Evolutionary conservation across 2,113 vertebrate species (phyloP), one percentile per base, ranked within the genome.

Genomic region (Halichoerus grypus): DNA sequence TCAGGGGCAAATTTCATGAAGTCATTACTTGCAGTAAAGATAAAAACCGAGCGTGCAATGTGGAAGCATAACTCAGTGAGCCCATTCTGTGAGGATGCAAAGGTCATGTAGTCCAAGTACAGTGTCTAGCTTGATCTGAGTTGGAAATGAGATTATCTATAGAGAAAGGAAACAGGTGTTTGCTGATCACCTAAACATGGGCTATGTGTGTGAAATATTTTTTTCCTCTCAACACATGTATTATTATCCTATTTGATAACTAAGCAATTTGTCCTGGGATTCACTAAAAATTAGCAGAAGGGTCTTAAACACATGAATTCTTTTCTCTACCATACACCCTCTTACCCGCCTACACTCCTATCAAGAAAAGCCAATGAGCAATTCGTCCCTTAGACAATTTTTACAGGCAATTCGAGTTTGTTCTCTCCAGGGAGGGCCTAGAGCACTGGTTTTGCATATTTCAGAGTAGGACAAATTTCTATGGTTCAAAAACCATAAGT

Each of bases 61-160:
- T 42, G 28, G 74, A 74, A 90, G 11, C 42, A 49, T 7, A 94
- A 80, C 18, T 74, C 49, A 33, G 19, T 31, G 10, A 87, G 31
- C 39, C 53, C 31, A 4, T 65, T 67, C 69, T 74, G 6, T 5
- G 21, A 49, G 71, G 42, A 1, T 8, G 10, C 42, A 22, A 33
- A 85, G 36, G 46, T 31, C 21, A 59, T 11, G 33, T 6, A 16
- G 7, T 77, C 14, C 14, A 36, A 65, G 46, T 12, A 19, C 6
- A 65, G 61, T 28, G 28, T 46, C 57, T 36, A 22, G 18, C 81
- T 80, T 90, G 79, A 57, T 26, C 18, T 16, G 33, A 24, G 19
- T 39, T 91, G 72, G 77, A 85, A 90, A 94, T 83, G 28, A 95
- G 46, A 63, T 63, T 49, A n/a, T 63, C 72, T 82, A 49, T 61